phyloP scores from a whole-genome alignment of 1,140 invertebrate genomes.

The Oscheius sp. region DNA sequence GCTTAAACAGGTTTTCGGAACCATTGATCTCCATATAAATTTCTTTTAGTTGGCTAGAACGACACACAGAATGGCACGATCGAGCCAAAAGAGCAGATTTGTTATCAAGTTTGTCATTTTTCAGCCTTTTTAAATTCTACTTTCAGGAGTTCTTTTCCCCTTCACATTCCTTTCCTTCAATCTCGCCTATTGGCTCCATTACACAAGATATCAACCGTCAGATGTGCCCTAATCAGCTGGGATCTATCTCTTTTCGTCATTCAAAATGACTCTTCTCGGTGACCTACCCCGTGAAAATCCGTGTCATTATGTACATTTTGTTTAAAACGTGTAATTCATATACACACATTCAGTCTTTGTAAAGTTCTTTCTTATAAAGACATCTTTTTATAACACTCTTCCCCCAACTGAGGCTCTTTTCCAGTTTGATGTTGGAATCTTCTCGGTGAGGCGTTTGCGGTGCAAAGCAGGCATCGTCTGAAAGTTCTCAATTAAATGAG shows the following conservation, averaged over 20 bases:
- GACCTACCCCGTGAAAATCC: not conserved
- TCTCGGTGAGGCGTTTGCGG: too few species aligned
- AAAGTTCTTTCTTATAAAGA: not conserved
- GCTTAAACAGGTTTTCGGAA: not conserved
- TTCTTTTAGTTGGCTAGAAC: slow-evolving; percentile 36
- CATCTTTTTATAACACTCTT: not conserved
- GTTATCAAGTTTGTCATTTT: slow-evolving; percentile 44
- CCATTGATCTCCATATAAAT: slow-evolving; percentile 18
- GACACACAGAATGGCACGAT: slow-evolving; percentile 49
- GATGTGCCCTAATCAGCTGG: not conserved
- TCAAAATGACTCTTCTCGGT: not conserved
- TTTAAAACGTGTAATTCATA: not conserved
- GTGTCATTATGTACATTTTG: not conserved
- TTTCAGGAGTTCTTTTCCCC: slow-evolving; percentile 51
- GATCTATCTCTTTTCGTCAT: not conserved
- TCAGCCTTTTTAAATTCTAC: slow-evolving; percentile 5
- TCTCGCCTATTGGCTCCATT: slow-evolving; percentile 46
- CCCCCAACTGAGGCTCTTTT: not conserved
- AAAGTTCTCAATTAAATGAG: too few species aligned
- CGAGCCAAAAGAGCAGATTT: slow-evolving; percentile 54
- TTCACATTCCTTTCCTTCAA: slow-evolving; percentile 47
- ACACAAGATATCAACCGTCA: slow-evolving; percentile 11
- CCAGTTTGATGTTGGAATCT: not conserved
- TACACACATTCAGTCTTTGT: not conserved
- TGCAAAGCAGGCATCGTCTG: not conserved